Base-by-base conservation (phyloP, 2,113 vertebrate genomes). In the Romanogobio albipinnatus region DNA sequence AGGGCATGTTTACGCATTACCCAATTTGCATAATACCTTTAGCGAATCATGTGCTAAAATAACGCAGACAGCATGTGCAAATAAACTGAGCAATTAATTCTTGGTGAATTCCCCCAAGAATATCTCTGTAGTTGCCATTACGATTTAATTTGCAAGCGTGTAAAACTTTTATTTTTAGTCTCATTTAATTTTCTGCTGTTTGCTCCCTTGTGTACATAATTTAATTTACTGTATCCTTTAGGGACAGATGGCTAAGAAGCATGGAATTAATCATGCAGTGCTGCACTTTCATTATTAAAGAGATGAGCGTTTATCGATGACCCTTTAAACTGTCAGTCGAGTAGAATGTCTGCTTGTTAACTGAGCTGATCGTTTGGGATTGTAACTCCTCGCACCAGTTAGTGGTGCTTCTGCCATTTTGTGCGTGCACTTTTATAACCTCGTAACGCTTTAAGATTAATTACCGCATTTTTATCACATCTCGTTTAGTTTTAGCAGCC, bases 291-390 rank as follows among this genome's bases (percentile, higher is more conserved):
- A 80, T 80, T 45, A 45, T 64, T 49, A 26, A 49, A 49, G 59
- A 64, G n/a, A 80, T 64, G 24, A 45, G 39, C 9, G 59, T 49
- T 64, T 64, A 80, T 80, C 49, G 77, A 62, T 43, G 77, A 64
- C 58, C n/a, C 59, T 80, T 80, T 26, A 80, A 80, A 80, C 77
- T 64, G 59, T 64, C n/a, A 80, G 13, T 64, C 14, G 39, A 47
- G n/a, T 26, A 29, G 39, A 64, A 68, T 66, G 9, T 66, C 78
- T 68, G 45, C 39, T 47, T 64, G 39, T 80, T 80, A 47, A 80
- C 8, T 17, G 58, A 80, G 56, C 61, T 68, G 78, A 68, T 81
- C 51, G 10, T 81, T 68, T 51, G 26, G 62, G 24, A 81, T 51
- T 19, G 66, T 9, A 53, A 51, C 49, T 76, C 8, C 49, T 76